Evolutionary conservation across 2,113 vertebrate species (phyloP), one percentile per base, ranked within the genome.

Genomic region (Gorilla gorilla): DNA sequence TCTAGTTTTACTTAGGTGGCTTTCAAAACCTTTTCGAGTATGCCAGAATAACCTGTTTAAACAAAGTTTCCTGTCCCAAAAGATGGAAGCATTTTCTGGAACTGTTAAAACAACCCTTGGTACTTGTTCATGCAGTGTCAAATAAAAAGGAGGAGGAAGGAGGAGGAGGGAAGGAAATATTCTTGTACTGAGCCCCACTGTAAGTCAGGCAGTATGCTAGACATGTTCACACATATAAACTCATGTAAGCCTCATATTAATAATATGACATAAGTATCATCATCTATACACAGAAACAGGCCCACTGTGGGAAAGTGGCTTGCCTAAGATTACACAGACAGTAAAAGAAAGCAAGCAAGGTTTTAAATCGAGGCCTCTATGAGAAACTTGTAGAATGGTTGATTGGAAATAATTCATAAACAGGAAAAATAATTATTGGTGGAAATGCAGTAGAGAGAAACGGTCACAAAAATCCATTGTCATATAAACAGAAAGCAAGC

Each of bases 401-500:
- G 61, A 48, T 55, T 68, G 7, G 48, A 92, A 90, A 93, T 35
- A 89, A 81, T 95, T 75, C 72, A 50, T 73, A 22, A 95, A 90
- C 48, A 27, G 30, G n/a, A 83, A 89, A 93, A 50, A 61, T 81
- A 68, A 9, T 7, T 50, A 45, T 89, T 90, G 52, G 78, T 70
- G 18, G n/a, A 85, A 84, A 64, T n/a, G 2, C 32, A 91, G n/a
- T 22, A 72, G 55, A 81, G 18, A 25, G 4, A 59, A 96, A 5
- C 76, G 32, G 35, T 40, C 32, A 70, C 43, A 88, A 82, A 78
- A 52, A 70, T 48, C 35, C 13, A 84, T 61, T 35, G 30, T 72
- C 16, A 27, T 38, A 61, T 73, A 95, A 96, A 38, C 38, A 92
- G 48, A 88, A 87, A 89, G 32, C 40, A 55, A 96, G 83, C 76